Base-by-base conservation (phyloP, 2,888 invertebrate species). In the Troides aeacus region DNA sequence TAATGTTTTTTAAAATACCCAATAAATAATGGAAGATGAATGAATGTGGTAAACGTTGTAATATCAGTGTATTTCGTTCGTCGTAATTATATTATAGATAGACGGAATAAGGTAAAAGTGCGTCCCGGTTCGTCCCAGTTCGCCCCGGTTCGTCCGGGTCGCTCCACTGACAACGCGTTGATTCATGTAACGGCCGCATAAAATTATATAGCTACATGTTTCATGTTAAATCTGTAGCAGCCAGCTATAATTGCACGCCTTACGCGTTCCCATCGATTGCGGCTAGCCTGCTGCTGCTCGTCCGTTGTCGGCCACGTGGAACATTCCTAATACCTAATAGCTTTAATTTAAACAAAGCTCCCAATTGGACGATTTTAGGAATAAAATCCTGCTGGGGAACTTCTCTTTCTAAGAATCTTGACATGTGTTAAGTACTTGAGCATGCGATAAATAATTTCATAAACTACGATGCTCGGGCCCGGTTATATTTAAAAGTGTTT, bases 341-440 rank as follows among this genome's bases (percentile, higher is more conserved):
- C 83, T 80, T 80, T 88, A 87, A 83, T 83, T 83, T 87, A 90
- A 90, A 90, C 90, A 90, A 90, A 88, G 83, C 82, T 80, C 78
- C 80, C 83, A 81, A 84, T 86, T 82, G 83, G 81, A 77, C 82
- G 80, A 79, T 82, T 87, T 87, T 86, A 82, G 83, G 86, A 85
- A 85, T 85, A 84, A 84, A 88, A 85, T 83, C 79, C 79, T 80
- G 78, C 81, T 79, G 77, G 77, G 50, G 78, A 79, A 77, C 80
- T 76, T 77, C 79, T 78, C 78, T 79, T 81, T 82, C 79, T 78
- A 65, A 73, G 76, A 77, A 78, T 72, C 62, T 73, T 73, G 68
- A 74, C 79, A 81, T 74, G 76, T 79, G 80, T 79, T 79, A 66
- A 72, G 46, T 76, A 76, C 73, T 70, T 68, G 23, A 46, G 3